phyloP scores from a whole-genome alignment of 1,140 invertebrate species.

The Drosophila persimilis region DNA sequence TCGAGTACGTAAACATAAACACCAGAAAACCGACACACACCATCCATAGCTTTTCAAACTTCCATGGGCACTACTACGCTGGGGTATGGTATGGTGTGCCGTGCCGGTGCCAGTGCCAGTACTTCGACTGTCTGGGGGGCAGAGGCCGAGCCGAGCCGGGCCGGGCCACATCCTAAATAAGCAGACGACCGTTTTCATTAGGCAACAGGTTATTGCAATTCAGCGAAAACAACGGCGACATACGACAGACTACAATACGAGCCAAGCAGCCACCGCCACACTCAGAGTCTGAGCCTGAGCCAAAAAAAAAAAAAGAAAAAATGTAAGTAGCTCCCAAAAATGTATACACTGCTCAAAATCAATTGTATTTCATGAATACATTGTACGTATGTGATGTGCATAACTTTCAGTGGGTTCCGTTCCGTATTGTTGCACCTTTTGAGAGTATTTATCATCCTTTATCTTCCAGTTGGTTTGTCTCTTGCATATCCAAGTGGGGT shows the following conservation, averaged over 20 bases:
- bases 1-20: constrained; percentile 60
- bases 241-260: constrained; percentile 49
- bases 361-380: constrained; percentile 36
- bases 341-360: constrained; percentile 66
- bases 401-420: constrained; percentile 20
- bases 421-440: constrained; percentile 35
- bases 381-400: constrained; percentile 39
- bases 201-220: constrained; percentile 81
- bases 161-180: constrained; percentile 72
- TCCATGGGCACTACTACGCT: not conserved
- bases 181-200: constrained; percentile 66
- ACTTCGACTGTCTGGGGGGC: constrained; percentile 36
- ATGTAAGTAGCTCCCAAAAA: constrained; percentile 76
- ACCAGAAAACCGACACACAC: constrained; percentile 22
- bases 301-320: constrained; percentile 29
- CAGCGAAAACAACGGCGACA: constrained; percentile 61
- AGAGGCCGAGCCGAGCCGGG: constrained; percentile 12
- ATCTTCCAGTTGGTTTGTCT: constrained; percentile 19
- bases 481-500: constrained; percentile 10
- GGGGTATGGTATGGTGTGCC: constrained; percentile 1
- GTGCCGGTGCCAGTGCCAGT: constrained; percentile 28
- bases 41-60: constrained; percentile 3
- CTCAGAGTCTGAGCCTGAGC: constrained; percentile 9
- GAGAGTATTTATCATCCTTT: constrained; percentile 35
- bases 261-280: constrained; percentile 19